A percentile compares a stretch with the other conserved stretches of the same genome.
These are phyloP conservation scores for Bergia puertoricense DNA, from an alignment of 92 coral and sea anemone species.

Conservation along the genomic window DNA sequence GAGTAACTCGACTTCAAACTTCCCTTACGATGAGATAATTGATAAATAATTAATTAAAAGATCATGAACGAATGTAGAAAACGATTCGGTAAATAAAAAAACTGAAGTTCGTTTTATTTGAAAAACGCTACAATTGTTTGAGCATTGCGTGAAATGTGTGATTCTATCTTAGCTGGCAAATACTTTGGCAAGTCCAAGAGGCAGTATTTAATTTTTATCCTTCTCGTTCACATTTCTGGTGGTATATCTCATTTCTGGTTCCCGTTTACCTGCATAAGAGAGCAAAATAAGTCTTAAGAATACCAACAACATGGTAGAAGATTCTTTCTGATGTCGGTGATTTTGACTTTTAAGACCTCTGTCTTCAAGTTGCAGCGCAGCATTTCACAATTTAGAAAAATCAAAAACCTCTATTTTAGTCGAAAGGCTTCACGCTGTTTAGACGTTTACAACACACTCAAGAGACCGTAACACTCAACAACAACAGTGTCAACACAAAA, in stretches of 20 bases:
- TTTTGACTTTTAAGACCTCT: too few relatives aligned
- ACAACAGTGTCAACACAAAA: background rate
- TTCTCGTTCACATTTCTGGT: background rate
- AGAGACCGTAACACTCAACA: conserved; percentile 16
- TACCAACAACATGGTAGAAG: background rate
- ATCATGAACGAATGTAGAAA: background rate
- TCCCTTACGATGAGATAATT: conserved; percentile 66
- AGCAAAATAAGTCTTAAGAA: too few relatives aligned
- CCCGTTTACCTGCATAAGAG: conserved; percentile 1
- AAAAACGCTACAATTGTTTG: conserved; percentile 9
- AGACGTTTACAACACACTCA: background rate
- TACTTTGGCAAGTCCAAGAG: background rate
- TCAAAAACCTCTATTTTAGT: background rate
- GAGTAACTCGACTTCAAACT: conserved; percentile 43
- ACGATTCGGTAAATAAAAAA: background rate
- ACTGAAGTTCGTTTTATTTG: background rate
- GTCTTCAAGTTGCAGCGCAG: background rate
- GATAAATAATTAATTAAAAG: conserved; percentile 21
- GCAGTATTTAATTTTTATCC: background rate
- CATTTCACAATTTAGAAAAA: background rate
- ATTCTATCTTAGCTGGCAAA: background rate
- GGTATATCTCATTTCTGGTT: background rate
- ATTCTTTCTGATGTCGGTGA: background rate
- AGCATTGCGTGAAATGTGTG: background rate
- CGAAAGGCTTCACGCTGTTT: background rate